Percentiles rank a stretch among this genome's conserved stretches.
Evolutionary conservation across 2,888 invertebrate genomes (phyloP).

Genomic region (Papilio elwesi): DNA sequence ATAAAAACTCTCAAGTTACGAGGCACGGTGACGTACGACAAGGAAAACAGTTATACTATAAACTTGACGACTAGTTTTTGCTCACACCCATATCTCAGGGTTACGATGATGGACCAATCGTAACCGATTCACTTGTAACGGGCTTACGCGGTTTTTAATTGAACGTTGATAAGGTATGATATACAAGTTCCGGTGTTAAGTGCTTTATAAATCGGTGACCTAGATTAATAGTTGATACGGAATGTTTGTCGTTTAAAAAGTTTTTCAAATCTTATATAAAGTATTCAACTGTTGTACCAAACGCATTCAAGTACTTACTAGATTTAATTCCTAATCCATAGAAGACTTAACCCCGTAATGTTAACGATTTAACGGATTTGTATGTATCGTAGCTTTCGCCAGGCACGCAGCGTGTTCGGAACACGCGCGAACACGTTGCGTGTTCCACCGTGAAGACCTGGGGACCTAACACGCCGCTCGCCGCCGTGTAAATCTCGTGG

Average conservation of each 20-base stretch:
- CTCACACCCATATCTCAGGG: slow-evolving; percentile 39
- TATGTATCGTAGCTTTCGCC: slow-evolving; percentile 5
- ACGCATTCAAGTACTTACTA: no score
- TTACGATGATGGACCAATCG: slow-evolving; percentile 35
- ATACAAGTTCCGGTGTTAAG: not conserved
- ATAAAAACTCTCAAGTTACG: slow-evolving; percentile 31
- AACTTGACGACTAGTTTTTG: slow-evolving; percentile 12
- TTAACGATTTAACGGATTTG: not conserved
- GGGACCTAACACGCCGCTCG: slow-evolving; percentile 17
- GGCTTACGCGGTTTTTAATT: slow-evolving; percentile 3
- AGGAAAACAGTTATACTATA: slow-evolving; percentile 30
- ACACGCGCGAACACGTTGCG: slow-evolving; percentile 22
- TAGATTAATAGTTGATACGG: no score
- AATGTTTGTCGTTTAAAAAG: no score
- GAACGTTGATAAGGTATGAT: not conserved
- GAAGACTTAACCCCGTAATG: no score
- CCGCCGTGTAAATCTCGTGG: slow-evolving; percentile 32
- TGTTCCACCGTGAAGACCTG: slow-evolving; percentile 14
- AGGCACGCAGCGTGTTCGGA: slow-evolving; percentile 2
- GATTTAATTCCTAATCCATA: no score
- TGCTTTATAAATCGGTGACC: not conserved
- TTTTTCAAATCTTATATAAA: no score
- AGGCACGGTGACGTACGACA: slow-evolving; percentile 21
- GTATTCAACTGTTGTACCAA: no score
- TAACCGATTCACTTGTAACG: not conserved